Evolutionary conservation across 2,113 vertebrate species (phyloP).

Genomic region (Colius striatus): DNA sequence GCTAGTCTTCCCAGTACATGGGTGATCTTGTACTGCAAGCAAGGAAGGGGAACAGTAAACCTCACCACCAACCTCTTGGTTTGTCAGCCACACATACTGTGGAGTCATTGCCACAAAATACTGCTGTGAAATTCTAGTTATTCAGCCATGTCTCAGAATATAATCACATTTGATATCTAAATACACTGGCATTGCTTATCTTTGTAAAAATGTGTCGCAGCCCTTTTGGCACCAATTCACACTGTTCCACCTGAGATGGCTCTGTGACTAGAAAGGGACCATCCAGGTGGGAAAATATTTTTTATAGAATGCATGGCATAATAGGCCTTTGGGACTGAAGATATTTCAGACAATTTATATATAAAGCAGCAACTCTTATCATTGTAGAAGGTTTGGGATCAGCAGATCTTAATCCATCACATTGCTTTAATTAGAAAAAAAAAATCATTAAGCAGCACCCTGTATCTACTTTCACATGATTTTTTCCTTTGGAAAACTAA

Average conservation of each 20-base stretch:
- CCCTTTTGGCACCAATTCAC: not conserved
- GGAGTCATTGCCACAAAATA: not conserved
- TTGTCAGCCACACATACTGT: not conserved
- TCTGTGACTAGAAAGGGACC: not conserved
- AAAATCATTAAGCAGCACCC: not conserved
- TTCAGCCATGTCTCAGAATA: not conserved
- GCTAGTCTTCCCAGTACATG: not conserved
- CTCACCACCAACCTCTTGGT: not conserved
- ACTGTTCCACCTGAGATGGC: not conserved
- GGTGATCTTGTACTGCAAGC: fast-evolving
- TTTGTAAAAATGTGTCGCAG: not conserved
- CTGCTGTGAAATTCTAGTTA: not conserved
- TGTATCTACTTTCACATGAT: not conserved
- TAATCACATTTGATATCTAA: not conserved
- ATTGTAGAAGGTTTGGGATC: not conserved
- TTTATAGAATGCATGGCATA: not conserved
- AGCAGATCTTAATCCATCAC: not conserved
- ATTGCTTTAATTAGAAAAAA: not conserved
- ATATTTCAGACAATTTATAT: not conserved
- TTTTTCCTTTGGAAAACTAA: not conserved
- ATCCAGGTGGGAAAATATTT: not conserved
- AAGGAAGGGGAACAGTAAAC: not conserved
- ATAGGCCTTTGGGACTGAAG: not conserved
- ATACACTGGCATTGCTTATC: not conserved
- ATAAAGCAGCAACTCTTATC: not conserved